phyloP scores from a whole-genome alignment of 92 coral and sea anemone genomes.

The Zoanthus sansibaricus region DNA sequence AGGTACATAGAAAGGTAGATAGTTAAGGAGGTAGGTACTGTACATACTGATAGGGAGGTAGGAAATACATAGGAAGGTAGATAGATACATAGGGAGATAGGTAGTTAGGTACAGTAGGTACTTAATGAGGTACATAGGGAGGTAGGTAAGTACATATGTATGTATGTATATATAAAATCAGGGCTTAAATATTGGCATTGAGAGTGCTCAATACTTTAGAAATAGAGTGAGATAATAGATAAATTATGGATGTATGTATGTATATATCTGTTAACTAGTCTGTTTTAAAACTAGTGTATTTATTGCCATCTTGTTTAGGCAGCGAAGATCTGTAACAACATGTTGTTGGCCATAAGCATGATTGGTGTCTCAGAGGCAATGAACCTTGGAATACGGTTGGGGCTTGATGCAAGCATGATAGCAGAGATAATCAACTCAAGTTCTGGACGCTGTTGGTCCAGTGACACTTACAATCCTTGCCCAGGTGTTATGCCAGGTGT shows the following conservation, averaged over 20 bases:
- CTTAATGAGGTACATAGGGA: no score
- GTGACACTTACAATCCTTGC: slow-evolving; percentile 94
- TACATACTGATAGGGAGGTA: no score
- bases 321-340: slow-evolving; percentile 95
- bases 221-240: no score
- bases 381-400: slow-evolving; percentile 93
- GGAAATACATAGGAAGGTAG: no score
- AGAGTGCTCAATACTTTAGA: no score
- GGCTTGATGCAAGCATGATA: slow-evolving; percentile 93
- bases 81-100: no score
- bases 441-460: slow-evolving; percentile 98
- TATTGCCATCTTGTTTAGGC: slow-evolving; percentile 60
- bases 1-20: no score
- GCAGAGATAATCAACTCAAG: slow-evolving; percentile 91
- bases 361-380: slow-evolving; percentile 95
- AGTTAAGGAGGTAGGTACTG: no score
- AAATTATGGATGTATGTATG: not conserved
- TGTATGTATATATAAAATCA: no score
- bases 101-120: no score
- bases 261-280: not conserved
- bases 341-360: slow-evolving; percentile 94
- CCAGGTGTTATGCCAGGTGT: slow-evolving; percentile 95
- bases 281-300: not conserved
- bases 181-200: no score
- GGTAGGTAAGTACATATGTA: no score